phyloP scores from a whole-genome alignment of 2,113 vertebrate species.

The Plestiodon gilberti region DNA sequence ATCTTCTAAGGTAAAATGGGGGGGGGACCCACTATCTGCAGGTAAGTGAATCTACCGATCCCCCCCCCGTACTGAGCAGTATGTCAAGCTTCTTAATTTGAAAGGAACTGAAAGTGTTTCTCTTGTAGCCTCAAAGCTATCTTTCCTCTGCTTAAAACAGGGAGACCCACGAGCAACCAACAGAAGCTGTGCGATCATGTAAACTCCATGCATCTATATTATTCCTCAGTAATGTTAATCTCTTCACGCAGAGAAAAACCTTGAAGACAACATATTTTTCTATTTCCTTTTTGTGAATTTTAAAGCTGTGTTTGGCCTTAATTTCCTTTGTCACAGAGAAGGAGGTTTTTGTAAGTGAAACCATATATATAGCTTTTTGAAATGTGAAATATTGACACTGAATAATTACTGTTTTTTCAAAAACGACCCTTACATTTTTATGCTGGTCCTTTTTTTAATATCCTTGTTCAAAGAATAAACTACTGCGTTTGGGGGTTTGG shows the following conservation, averaged over 20 bases:
- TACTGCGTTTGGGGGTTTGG: constrained; percentile 61
- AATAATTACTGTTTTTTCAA: constrained; percentile 55
- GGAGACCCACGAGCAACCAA: constrained; percentile 65
- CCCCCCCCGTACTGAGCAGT: neutral
- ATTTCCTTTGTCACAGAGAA: constrained; percentile 70
- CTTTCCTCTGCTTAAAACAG: constrained; percentile 68
- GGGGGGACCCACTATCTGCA: too few relatives aligned
- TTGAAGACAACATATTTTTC: constrained; percentile 79
- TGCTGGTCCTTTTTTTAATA: constrained; percentile 57
- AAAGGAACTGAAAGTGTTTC: neutral
- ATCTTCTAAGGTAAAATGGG: too few relatives aligned
- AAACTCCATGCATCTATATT: constrained; percentile 64
- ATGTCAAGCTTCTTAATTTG: neutral
- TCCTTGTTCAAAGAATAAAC: constrained; percentile 64
- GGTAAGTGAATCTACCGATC: too few relatives aligned
- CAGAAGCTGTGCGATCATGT: constrained; percentile 86
- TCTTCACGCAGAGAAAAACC: constrained; percentile 71
- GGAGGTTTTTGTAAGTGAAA: constrained; percentile 69
- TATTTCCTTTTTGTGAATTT: constrained; percentile 76
- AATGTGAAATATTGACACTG: constrained; percentile 68
- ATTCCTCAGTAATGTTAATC: constrained; percentile 57
- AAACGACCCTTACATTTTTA: constrained; percentile 54
- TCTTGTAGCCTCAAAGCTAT: neutral
- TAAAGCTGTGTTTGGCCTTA: constrained; percentile 79
- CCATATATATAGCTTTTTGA: constrained; percentile 65